phyloP scores from a whole-genome alignment of 2,888 invertebrate species.

The Eucriotettix oculatus region DNA sequence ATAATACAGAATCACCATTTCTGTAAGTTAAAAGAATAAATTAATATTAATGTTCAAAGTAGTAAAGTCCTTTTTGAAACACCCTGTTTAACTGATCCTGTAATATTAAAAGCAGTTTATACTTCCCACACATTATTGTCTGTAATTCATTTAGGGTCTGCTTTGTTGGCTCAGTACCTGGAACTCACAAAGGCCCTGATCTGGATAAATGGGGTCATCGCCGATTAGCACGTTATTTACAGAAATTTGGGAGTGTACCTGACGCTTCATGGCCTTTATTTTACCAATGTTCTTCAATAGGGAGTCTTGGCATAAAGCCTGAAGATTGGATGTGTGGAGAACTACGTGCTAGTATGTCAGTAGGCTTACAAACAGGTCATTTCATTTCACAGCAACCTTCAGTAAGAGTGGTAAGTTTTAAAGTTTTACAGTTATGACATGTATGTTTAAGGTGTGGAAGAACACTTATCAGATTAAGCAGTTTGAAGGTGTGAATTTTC shows the following conservation, averaged over 20 bases:
- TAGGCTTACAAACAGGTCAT: background rate
- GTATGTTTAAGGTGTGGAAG: background rate
- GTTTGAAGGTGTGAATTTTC: too few species aligned
- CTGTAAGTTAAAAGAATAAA: too few species aligned
- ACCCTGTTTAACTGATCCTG: too few species aligned
- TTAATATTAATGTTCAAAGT: too few species aligned
- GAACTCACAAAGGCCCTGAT: constrained; percentile 46
- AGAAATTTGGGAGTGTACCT: constrained; percentile 41
- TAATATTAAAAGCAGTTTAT: too few species aligned
- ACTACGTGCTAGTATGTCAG: constrained; percentile 37
- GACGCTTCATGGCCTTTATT: constrained; percentile 50
- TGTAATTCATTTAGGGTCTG: constrained; percentile 44
- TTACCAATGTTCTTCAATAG: constrained; percentile 84
- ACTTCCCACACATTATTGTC: too few species aligned
- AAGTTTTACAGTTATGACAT: background rate
- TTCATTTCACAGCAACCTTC: constrained; percentile 24
- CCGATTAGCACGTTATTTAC: constrained; percentile 41
- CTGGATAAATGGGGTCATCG: constrained; percentile 32
- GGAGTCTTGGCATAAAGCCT: constrained; percentile 50
- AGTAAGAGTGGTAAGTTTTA: constrained; percentile 29
- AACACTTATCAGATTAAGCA: too few species aligned
- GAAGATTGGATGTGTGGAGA: constrained; percentile 61
- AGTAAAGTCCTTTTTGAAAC: too few species aligned
- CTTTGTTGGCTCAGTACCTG: constrained; percentile 72
- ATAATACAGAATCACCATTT: too few species aligned